These are phyloP conservation scores for Trochalopteron elliotii DNA, from an alignment of 2,113 vertebrate genomes.

Conservation along the genomic window DNA sequence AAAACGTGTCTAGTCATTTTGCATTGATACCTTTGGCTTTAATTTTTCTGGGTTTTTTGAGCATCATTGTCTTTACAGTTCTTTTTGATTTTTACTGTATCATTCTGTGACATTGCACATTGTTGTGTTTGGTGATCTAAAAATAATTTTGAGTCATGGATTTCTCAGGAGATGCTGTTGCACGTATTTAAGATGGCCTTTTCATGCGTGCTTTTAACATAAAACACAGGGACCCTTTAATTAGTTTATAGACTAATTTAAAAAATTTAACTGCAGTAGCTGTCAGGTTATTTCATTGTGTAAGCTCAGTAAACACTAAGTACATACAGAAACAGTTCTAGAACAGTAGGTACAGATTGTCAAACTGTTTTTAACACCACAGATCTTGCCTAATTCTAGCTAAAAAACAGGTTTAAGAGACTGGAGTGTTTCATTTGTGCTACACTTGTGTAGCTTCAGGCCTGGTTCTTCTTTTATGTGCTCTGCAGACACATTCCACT, in stretches of 20 bases:
- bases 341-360: background rate
- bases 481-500: background rate
- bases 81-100: conserved; percentile 22
- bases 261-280: conserved; percentile 3
- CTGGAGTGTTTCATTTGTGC: background rate
- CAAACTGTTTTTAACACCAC: background rate
- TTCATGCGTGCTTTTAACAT: background rate
- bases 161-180: conserved; percentile 50
- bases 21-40: background rate
- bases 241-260: conserved; percentile 24
- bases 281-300: background rate
- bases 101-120: conserved; percentile 34
- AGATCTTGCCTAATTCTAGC: background rate
- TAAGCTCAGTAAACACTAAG: background rate
- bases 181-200: background rate
- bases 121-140: conserved; percentile 45
- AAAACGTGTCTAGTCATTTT: background rate
- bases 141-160: conserved; percentile 60
- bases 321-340: background rate
- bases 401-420: background rate
- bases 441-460: background rate
- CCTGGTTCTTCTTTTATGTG: background rate
- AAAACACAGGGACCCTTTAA: background rate
- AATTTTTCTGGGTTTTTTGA: background rate
- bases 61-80: background rate